Conservation (phyloP, 2,797 vertebrate genomes). For the Otolemur crassicaudatus region DNA sequence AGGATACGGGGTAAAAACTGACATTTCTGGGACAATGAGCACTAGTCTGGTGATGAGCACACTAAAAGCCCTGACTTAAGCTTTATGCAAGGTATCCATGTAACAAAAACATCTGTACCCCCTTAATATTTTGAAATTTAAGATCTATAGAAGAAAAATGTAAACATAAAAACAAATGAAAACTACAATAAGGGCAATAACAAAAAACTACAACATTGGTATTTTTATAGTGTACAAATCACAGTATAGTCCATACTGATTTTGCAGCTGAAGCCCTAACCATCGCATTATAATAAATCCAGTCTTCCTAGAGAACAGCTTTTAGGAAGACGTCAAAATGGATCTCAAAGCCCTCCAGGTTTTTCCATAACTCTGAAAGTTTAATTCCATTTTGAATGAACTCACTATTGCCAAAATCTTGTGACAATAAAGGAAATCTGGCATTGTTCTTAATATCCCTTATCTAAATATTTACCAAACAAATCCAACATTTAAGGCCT, state of each 20-base stretch:
- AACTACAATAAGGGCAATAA: neutral
- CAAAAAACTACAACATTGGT: neutral
- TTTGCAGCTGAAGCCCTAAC: neutral
- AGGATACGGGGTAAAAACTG: no score
- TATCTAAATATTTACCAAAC: neutral
- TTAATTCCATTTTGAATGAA: neutral
- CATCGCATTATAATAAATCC: neutral
- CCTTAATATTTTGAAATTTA: no score
- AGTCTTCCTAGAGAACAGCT: neutral
- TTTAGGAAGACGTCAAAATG: neutral
- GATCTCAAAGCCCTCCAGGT: neutral
- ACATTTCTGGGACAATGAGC: no score
- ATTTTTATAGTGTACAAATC: neutral
- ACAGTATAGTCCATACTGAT: no score
- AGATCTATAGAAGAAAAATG: neutral
- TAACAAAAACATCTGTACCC: no score
- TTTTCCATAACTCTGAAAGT: neutral
- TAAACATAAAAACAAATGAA: neutral
- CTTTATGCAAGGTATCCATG: no score
- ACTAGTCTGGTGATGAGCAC: no score
- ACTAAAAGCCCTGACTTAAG: no score
- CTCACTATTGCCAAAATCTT: neutral
- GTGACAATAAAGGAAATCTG: neutral
- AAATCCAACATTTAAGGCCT: neutral
- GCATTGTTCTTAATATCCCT: neutral